phyloP scores from a whole-genome alignment of 2,113 vertebrate genomes.

The Marmota flaviventris region DNA sequence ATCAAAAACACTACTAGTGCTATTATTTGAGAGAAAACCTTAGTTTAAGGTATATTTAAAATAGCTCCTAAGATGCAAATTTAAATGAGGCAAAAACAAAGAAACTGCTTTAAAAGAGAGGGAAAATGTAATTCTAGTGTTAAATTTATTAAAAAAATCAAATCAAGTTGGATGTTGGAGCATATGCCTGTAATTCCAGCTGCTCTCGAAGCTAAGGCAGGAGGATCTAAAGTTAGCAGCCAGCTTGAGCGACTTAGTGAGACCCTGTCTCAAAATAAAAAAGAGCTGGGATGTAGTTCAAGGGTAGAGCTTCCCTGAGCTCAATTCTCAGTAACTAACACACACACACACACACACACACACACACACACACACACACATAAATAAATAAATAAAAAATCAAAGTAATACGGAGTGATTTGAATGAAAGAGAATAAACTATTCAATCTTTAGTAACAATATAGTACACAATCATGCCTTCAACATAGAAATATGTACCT shows the following conservation, averaged over 20 bases:
- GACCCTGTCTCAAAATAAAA: no score
- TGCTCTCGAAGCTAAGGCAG: no score
- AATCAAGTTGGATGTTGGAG: no score
- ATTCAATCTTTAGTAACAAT: not conserved
- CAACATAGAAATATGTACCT: not conserved
- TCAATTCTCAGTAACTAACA: no score
- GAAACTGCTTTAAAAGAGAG: not conserved
- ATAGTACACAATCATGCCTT: not conserved
- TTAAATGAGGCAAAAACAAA: conserved; percentile 6
- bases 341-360: no score
- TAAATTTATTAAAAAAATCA: conserved; percentile 24
- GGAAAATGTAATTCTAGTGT: not conserved
- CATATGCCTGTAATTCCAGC: no score
- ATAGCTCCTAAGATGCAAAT: not conserved
- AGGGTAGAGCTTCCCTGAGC: no score
- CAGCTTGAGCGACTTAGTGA: no score
- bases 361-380: no score
- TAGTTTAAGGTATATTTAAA: conserved; percentile 47
- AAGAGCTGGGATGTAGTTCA: no score
- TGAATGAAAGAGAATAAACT: not conserved
- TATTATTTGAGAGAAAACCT: not conserved
- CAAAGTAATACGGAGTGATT: not conserved
- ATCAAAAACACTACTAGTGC: not conserved
- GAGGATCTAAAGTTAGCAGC: no score
- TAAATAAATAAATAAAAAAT: no score